Conservation (phyloP, 1,140 invertebrate species). For the Halesus radiatus region DNA sequence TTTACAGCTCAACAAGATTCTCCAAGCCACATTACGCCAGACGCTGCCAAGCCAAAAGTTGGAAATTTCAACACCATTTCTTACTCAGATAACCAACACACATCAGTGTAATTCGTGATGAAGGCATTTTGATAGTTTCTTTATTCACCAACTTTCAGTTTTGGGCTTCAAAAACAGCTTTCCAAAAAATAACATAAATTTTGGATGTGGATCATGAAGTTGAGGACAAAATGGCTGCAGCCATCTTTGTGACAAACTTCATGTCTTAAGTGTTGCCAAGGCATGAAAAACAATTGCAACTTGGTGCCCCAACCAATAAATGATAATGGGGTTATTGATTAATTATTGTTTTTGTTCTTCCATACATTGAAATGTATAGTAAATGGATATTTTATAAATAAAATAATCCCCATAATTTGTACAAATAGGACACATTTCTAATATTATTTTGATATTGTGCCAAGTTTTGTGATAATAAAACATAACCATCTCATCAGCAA, state of each 20-base stretch:
- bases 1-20: slow-evolving; percentile 5
- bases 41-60: neutral
- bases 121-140: neutral
- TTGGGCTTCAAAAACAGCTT: neutral
- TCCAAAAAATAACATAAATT: neutral
- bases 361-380: too few relatives aligned
- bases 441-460: neutral
- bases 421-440: too few relatives aligned
- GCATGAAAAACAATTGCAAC: too few relatives aligned
- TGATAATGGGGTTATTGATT: too few relatives aligned
- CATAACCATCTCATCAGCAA: neutral
- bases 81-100: neutral
- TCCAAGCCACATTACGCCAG: slow-evolving; percentile 1
- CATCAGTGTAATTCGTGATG: neutral
- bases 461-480: neutral
- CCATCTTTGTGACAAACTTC: too few relatives aligned
- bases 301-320: too few relatives aligned
- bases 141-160: neutral
- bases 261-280: too few relatives aligned
- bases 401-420: too few relatives aligned
- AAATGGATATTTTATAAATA: too few relatives aligned
- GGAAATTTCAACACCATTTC: neutral
- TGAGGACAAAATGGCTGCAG: too few relatives aligned
- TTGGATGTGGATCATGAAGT: neutral
- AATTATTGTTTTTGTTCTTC: too few relatives aligned